phyloP scores from a whole-genome alignment of 2,797 vertebrate genomes.

The Thamnophis elegans region DNA sequence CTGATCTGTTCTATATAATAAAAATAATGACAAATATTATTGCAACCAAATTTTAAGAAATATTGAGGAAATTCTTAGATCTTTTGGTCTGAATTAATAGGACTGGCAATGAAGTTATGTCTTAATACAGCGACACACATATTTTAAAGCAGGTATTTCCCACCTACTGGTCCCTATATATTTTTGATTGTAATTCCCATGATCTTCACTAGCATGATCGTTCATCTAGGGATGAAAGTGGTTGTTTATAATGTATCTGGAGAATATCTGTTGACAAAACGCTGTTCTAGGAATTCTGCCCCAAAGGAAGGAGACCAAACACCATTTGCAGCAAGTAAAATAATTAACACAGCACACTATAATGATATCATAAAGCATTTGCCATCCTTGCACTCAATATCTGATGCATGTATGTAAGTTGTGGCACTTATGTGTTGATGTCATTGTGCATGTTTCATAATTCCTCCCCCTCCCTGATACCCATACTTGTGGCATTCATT shows the following conservation, averaged over 20 bases:
- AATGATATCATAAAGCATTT: background rate
- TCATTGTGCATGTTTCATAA: background rate
- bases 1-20: background rate
- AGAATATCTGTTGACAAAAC: background rate
- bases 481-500: background rate
- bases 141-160: background rate
- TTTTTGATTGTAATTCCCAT: background rate
- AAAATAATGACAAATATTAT: background rate
- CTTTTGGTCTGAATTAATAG: background rate
- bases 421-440: background rate
- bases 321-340: background rate
- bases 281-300: background rate
- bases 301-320: background rate
- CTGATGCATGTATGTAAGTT: background rate
- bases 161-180: background rate
- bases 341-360: background rate
- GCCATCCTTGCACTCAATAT: background rate
- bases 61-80: background rate
- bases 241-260: background rate
- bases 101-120: background rate
- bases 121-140: background rate
- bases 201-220: background rate
- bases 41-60: background rate
- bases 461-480: background rate
- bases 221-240: background rate